These are phyloP conservation scores for Mellivora capensis DNA, from an alignment of 2,113 vertebrate species.

Conservation along the genomic window DNA sequence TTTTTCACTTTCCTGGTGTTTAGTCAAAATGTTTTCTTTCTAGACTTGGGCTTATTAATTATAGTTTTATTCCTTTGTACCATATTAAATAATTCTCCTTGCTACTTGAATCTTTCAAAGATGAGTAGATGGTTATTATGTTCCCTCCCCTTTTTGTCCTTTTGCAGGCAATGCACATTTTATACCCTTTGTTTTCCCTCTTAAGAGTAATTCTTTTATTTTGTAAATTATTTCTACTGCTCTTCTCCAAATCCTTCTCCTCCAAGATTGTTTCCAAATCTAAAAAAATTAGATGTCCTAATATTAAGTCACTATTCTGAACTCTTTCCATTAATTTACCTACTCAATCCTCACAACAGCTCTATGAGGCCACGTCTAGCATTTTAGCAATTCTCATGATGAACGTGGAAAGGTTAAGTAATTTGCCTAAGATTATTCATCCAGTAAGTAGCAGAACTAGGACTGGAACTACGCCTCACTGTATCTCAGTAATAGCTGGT, in stretches of 20 bases:
- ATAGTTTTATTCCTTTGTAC: not conserved
- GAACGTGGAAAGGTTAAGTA: not conserved
- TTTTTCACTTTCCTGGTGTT: not conserved
- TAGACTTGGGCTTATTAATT: constrained; percentile 3
- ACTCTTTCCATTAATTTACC: not conserved
- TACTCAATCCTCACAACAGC: not conserved
- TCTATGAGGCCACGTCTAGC: not conserved
- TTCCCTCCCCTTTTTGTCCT: not conserved
- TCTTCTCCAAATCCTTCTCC: not conserved
- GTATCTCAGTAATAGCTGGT: not conserved
- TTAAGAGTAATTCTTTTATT: constrained; percentile 1
- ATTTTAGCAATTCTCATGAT: not conserved
- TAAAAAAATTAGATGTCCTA: not conserved
- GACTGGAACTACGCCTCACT: not conserved
- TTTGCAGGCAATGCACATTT: not conserved
- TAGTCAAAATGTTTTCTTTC: not conserved
- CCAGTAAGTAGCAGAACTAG: not conserved
- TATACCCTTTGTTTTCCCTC: not conserved
- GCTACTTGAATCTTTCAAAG: not conserved
- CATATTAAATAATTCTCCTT: not conserved
- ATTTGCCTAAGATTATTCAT: not conserved
- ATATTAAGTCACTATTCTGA: not conserved
- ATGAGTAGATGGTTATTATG: not conserved
- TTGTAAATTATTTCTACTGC: not conserved
- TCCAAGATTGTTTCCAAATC: not conserved